Evolutionary conservation across 2,113 vertebrate species (phyloP).

Genomic region (Ophthalmolycus amberensis): DNA sequence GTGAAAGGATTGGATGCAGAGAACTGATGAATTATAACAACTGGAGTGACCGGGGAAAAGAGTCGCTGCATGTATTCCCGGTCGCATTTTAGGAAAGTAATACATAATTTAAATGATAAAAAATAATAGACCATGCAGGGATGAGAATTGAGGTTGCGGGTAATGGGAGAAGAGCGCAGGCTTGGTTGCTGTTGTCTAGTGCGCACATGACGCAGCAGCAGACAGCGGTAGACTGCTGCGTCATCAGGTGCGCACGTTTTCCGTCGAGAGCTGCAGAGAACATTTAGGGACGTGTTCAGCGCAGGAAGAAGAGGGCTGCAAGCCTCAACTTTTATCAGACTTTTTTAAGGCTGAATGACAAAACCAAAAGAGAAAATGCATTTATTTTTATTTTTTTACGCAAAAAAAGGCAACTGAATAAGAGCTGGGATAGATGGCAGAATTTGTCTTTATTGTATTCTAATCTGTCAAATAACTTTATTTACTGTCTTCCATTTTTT

Average conservation of each 20-base stretch:
- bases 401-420: background rate
- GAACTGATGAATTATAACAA: constrained; percentile 36
- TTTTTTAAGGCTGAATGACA: background rate
- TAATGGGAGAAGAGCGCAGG: background rate
- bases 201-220: constrained; percentile 46
- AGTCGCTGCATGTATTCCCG: background rate
- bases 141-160: background rate
- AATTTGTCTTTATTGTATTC: background rate
- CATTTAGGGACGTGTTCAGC: background rate
- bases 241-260: constrained; percentile 44
- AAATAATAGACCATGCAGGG: background rate
- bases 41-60: constrained; percentile 20
- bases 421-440: too few species aligned
- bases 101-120: background rate
- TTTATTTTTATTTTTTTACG: background rate
- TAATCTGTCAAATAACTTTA: background rate
- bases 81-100: background rate
- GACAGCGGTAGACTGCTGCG: constrained; percentile 48
- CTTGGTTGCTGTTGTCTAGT: background rate
- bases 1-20: background rate
- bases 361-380: background rate
- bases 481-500: background rate
- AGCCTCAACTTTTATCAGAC: too few species aligned
- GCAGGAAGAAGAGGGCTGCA: background rate
- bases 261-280: constrained; percentile 13